Conservation (phyloP, 2,888 invertebrate genomes). For the Mechanitis messenoides region DNA sequence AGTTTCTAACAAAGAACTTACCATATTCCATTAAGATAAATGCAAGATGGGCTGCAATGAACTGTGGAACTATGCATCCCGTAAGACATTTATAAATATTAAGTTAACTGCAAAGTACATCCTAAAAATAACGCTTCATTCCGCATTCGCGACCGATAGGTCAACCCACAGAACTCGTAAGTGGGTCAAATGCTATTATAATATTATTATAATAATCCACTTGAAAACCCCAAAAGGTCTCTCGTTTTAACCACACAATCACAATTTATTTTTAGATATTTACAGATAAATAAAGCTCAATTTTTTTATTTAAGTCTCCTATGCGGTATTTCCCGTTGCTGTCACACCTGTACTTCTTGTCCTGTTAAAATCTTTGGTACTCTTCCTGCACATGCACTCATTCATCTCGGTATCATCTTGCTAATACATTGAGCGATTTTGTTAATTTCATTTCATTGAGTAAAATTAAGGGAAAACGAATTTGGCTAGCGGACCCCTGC, state of each 20-base stretch:
- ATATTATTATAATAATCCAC: constrained; percentile 30
- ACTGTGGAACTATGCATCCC: constrained; percentile 39
- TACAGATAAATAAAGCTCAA: constrained; percentile 33
- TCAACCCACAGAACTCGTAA: constrained; percentile 70
- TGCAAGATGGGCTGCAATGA: constrained; percentile 42
- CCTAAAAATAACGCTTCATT: constrained; percentile 71
- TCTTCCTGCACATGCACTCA: constrained; percentile 43
- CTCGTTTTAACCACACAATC: constrained; percentile 32
- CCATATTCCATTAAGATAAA: constrained; percentile 46
- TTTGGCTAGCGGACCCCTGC: constrained; percentile 53
- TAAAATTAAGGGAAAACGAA: constrained; percentile 56
- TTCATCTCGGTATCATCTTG: constrained; percentile 52
- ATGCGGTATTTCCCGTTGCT: constrained; percentile 63
- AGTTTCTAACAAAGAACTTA: constrained; percentile 64
- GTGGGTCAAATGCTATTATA: constrained; percentile 70
- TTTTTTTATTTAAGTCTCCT: constrained; percentile 40
- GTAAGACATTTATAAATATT: constrained; percentile 69
- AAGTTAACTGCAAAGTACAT: constrained; percentile 73
- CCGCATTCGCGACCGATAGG: constrained; percentile 71
- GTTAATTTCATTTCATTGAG: constrained; percentile 49
- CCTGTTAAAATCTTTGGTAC: constrained; percentile 47
- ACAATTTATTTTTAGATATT: constrained; percentile 30
- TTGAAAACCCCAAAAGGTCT: constrained; percentile 28
- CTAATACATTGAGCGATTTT: constrained; percentile 38
- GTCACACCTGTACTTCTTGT: constrained; percentile 51